phyloP scores from a whole-genome alignment of 2,888 invertebrate genomes.

The Agelastica alni region DNA sequence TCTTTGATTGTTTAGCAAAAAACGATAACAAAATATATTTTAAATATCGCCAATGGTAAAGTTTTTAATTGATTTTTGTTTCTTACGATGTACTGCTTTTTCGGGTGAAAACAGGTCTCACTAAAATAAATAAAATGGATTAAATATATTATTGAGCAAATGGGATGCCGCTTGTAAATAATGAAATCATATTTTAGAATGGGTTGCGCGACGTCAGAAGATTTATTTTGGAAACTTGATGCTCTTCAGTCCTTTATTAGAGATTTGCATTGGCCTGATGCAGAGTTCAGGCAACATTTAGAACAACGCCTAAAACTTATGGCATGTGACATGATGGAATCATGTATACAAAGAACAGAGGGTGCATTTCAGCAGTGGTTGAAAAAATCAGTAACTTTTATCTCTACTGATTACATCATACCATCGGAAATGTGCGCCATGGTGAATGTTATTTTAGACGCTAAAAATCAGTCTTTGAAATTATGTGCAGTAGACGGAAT shows the following conservation, averaged over 20 bases:
- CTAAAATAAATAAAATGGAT: too few species aligned
- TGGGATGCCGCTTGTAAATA: too few species aligned
- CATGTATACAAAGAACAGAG: conserved; percentile 91
- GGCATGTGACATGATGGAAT: conserved; percentile 99
- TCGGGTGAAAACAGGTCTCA: too few species aligned
- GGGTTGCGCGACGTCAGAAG: conserved; percentile 98
- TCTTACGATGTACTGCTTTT: too few species aligned
- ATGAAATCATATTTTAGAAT: conserved; percentile 65
- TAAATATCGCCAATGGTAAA: too few species aligned
- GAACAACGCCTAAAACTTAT: conserved; percentile 96
- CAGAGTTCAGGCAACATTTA: conserved; percentile 93
- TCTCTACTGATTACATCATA: conserved; percentile 95
- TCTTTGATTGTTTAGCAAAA: too few species aligned
- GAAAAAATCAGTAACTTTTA: conserved; percentile 90
- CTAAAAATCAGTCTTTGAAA: conserved; percentile 95
- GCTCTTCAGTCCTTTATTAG: conserved; percentile 97
- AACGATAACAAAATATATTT: too few species aligned
- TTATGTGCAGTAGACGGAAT: conserved; percentile 95
- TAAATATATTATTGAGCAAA: too few species aligned
- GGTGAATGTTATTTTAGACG: conserved; percentile 98
- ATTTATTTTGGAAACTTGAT: conserved; percentile 98
- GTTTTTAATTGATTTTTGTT: too few species aligned
- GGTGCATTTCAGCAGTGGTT: conserved; percentile 89
- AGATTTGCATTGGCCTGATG: conserved; percentile 98
- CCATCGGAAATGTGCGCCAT: conserved; percentile 98